Conservation (phyloP, 2,113 vertebrate genomes). For the Perca fluviatilis region DNA sequence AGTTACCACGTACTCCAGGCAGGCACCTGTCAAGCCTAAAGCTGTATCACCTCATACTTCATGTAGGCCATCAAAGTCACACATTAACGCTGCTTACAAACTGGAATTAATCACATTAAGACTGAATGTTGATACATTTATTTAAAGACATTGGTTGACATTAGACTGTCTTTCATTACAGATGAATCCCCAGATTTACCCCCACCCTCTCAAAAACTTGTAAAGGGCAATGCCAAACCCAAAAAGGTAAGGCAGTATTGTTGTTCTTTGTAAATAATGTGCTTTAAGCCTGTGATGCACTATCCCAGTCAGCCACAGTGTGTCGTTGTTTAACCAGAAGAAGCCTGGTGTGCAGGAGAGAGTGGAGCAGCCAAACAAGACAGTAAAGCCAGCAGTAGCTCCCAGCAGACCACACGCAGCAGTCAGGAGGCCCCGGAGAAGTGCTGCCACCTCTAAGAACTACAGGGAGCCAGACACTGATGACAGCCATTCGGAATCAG, state of each 20-base stretch:
- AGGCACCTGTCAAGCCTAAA: constrained; percentile 48
- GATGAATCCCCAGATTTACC: constrained; percentile 57
- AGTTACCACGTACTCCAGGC: constrained; percentile 87
- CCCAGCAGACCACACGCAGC: constrained; percentile 11
- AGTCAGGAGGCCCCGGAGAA: constrained; percentile 83
- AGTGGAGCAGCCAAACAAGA: constrained; percentile 35
- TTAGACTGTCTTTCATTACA: constrained; percentile 36
- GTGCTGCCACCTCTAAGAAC: constrained; percentile 80
- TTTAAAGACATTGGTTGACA: neutral
- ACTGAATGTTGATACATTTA: neutral
- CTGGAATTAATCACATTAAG: neutral
- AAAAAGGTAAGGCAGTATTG: constrained; percentile 65
- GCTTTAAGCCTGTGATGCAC: constrained; percentile 4
- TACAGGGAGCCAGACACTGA: constrained; percentile 90
- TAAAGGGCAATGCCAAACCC: constrained; percentile 53
- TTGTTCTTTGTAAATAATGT: neutral
- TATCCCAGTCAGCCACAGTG: constrained; percentile 48
- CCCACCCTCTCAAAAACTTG: constrained; percentile 43
- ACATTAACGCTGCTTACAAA: neutral
- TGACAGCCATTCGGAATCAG: constrained; percentile 67
- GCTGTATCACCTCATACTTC: constrained; percentile 33
- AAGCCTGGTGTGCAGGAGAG: constrained; percentile 37
- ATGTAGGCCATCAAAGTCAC: constrained; percentile 58
- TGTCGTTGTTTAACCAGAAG: constrained; percentile 67
- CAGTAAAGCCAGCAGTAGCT: constrained; percentile 37